Evolutionary conservation across 1,140 invertebrate genomes (phyloP).

Genomic region (Mamestra configurata): DNA sequence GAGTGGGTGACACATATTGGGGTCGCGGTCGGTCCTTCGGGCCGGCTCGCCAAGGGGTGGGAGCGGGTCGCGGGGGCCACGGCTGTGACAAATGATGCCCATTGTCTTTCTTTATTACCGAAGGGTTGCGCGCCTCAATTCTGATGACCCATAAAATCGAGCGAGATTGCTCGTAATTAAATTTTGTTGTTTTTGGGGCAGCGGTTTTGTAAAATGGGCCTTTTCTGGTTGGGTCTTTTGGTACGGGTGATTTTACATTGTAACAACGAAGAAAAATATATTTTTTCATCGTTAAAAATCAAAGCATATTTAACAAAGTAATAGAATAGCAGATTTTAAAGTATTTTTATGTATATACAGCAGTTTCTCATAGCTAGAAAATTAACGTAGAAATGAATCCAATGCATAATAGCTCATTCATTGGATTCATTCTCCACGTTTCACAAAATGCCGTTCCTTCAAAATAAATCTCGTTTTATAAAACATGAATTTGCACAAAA

Average conservation of each 20-base stretch:
- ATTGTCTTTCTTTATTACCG: constrained; percentile 77
- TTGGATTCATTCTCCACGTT: no score
- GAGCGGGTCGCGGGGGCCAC: constrained; percentile 20
- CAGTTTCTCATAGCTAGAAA: no score
- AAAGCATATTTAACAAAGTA: no score
- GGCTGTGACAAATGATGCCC: constrained; percentile 75
- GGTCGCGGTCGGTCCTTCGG: constrained; percentile 38
- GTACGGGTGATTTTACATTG: not conserved
- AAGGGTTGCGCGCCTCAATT: constrained; percentile 56
- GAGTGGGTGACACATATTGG: constrained; percentile 32
- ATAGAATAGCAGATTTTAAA: no score
- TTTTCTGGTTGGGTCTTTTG: not conserved
- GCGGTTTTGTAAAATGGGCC: not conserved
- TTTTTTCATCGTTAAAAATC: no score
- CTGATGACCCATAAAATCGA: constrained; percentile 54
- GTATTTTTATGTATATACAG: no score
- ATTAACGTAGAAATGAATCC: no score
- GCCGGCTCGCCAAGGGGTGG: not conserved
- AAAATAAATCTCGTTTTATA: no score
- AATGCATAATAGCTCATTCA: no score
- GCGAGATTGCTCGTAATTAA: constrained; percentile 50
- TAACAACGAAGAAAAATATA: no score
- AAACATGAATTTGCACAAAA: constrained; percentile 1
- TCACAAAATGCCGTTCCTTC: no score
- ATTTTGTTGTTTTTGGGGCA: constrained; percentile 7